Conservation (phyloP, 2,113 vertebrate species). For the Potamarius usumacintae region DNA sequence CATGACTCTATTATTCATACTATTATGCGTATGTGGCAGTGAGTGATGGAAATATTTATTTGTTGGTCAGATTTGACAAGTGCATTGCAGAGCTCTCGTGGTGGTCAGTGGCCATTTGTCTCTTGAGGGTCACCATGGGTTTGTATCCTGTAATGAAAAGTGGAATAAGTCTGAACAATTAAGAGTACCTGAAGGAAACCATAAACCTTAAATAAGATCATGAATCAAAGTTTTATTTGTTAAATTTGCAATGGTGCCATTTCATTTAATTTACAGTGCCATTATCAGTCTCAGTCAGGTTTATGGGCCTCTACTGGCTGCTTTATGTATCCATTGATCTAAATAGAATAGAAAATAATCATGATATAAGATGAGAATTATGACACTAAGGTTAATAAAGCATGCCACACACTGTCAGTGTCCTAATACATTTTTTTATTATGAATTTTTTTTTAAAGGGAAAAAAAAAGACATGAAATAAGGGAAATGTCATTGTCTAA, state of each 20-base stretch:
- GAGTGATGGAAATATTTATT: neutral
- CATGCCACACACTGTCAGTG: neutral
- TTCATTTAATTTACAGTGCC: neutral
- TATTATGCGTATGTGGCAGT: neutral
- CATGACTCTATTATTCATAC: neutral
- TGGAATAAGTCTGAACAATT: neutral
- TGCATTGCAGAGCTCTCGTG: neutral
- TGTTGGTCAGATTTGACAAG: neutral
- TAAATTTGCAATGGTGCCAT: neutral
- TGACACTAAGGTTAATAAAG: neutral
- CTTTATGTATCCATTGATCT: neutral
- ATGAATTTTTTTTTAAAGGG: neutral
- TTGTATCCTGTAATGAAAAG: neutral
- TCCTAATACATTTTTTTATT: neutral
- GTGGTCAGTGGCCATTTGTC: neutral
- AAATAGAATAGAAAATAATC: neutral
- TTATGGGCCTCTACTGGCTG: neutral
- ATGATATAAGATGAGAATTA: neutral
- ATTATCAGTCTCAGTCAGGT: neutral
- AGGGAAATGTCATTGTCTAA: neutral
- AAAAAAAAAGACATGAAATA: neutral
- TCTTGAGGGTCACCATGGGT: neutral
- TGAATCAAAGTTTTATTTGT: neutral
- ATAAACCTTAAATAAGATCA: neutral
- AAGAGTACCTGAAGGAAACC: neutral